Evolutionary conservation across 2,797 vertebrate genomes (phyloP), one percentile per base, ranked within the genome.

Genomic region (Gymnoscopelus braueri): DNA sequence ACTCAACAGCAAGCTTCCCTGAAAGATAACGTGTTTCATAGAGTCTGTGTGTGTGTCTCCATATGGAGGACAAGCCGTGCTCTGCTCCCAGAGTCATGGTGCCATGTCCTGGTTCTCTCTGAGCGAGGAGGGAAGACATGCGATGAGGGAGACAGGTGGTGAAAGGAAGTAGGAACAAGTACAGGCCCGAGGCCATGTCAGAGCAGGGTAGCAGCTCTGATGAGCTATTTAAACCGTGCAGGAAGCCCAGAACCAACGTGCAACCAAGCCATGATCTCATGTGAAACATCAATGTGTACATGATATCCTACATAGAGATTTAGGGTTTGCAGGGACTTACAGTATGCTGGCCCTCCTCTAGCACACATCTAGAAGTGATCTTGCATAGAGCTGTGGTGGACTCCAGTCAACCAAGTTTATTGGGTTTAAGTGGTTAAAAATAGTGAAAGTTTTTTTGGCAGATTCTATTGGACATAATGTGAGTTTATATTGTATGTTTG

Each of bases 141-240:
- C 83, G 79, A 63, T 3, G 68, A 69, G 80, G 72, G 77, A 80
- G 75, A 85, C 85, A 88, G 89, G 83, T 89, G 90, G 88, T 78
- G 81, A 78, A 82, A 64, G 70, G 69, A 82, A 75, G 81, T 74
- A 81, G 79, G 73, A 85, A 87, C 71, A 74, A 87, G 79, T 77
- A 83, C 87, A 84, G 64, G 81, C 88, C 77, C 2, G 13, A 72
- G 84, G 89, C 83, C 69, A 78, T 84, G 88, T 91, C 88, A 89
- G 84, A 65, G 77, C 86, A 88, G 91, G 88, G 86, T 88, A 89
- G 85, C 85, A 61, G 78, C 65, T 83, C 65, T 4, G 78, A 89
- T 88, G 39, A 44, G 39, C 39, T 84, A 87, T 83, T 68, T 87
- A 85, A 77, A 66, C 63, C 66, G 70, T 53, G 72, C 82, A 83